These are phyloP conservation scores for Diorhabda elongata DNA, from an alignment of 1,140 invertebrate species.

Conservation along the genomic window DNA sequence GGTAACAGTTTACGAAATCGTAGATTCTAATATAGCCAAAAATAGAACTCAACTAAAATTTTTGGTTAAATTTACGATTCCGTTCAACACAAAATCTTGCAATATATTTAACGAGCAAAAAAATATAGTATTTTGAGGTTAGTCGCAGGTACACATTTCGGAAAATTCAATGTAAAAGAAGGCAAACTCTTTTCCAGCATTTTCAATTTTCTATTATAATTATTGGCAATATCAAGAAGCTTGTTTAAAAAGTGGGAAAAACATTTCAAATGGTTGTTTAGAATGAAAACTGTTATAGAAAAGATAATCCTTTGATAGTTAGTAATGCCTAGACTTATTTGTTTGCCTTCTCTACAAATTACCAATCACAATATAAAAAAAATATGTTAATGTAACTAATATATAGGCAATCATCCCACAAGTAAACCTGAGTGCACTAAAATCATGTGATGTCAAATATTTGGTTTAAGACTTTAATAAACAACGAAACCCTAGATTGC, in stretches of 20 bases:
- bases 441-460: not conserved
- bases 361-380: slow-evolving; percentile 14
- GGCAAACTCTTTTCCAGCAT: not conserved
- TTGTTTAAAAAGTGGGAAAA: no score
- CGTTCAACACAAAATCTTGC: not conserved
- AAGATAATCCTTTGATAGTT: no score
- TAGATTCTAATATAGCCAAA: slow-evolving; percentile 4
- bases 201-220: no score
- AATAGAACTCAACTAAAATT: not conserved
- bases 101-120: slow-evolving; percentile 12
- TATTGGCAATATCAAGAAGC: no score
- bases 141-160: slow-evolving; percentile 33
- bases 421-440: slow-evolving; percentile 9
- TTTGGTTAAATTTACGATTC: not conserved
- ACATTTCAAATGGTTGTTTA: no score
- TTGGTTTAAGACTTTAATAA: no score
- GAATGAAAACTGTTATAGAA: no score
- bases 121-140: slow-evolving; percentile 29
- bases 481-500: no score
- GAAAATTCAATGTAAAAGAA: slow-evolving; percentile 13
- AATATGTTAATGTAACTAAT: not conserved
- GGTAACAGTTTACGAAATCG: slow-evolving; percentile 21
- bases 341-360: slow-evolving; percentile 5
- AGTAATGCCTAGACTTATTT: not conserved
- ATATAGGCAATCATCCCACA: slow-evolving; percentile 8